Base-by-base conservation (phyloP, 2,113 vertebrate species). In the Lucifuga dentata region DNA sequence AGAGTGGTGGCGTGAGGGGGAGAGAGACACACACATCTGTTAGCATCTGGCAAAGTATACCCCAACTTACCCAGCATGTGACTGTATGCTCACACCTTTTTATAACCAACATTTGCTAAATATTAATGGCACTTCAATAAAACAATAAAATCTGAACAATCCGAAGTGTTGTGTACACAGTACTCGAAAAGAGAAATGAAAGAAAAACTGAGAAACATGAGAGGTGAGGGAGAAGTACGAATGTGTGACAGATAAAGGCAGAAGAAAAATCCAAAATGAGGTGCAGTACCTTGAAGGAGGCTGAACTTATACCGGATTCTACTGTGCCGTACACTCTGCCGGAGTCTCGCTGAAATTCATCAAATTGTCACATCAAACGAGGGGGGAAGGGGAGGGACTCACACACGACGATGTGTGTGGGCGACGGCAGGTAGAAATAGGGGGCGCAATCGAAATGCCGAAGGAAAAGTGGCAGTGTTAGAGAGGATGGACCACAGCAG, bases 221-320 rank as follows among this genome's bases (percentile, higher is more conserved):
- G n/a, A 64, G 21, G 71, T 44, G 41, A 66, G 24, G 20, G 63
- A 43, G 20, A 66, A 10, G 56, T 79, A 50, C 38, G 23, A 84
- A 61, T 55, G 49, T 48, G 39, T 65, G 32, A 50, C 0, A 78
- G 68, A 68, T 1, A 73, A 55, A 76, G 71, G 61, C 64, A 80
- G 57, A 26, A 56, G 57, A 70, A 41, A 35, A 44, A 58, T 75
- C 74, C 76, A 75, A 49, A 77, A 73, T 70, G 88, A 84, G 85
- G 88, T 91, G 90, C 77, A 72, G 74, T 94, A 94, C 93, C 93
- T 94, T 94, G 92, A 94, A 94, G 76, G 93, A 94, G 85, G 93
- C 93, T 86, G 93, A 93, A 91, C 93, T 94, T 93, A 94, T 94
- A 93, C 92, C 91, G 92, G 92, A 94, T 93, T 94, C 93, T 94